A percentile compares a stretch with the other conserved stretches of the same genome.
phyloP scores from a whole-genome alignment of 2,113 vertebrate genomes.

The Ahaetulla prasina region DNA sequence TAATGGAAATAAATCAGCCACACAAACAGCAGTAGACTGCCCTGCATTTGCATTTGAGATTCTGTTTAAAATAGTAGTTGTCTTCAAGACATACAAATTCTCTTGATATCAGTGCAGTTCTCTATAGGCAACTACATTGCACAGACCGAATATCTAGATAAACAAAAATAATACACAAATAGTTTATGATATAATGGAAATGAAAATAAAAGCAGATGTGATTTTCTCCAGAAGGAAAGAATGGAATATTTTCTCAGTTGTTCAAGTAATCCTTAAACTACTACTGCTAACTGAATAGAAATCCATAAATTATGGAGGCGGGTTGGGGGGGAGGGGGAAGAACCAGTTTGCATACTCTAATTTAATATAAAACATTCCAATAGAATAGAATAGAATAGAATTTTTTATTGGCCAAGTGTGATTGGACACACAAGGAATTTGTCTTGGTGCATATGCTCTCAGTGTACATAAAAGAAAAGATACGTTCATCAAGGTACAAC shows the following conservation, averaged over 20 bases:
- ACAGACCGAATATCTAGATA: neutral
- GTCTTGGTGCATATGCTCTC: no score
- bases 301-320: neutral
- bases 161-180: neutral
- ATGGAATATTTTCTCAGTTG: neutral
- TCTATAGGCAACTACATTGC: neutral
- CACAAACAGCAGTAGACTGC: neutral
- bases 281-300: neutral
- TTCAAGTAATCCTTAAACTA: neutral
- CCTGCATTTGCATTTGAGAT: neutral
- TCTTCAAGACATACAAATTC: neutral
- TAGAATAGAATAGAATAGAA: no score
- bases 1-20: neutral
- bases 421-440: no score
- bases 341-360: neutral
- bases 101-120: neutral
- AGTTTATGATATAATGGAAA: neutral
- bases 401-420: no score
- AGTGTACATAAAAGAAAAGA: no score
- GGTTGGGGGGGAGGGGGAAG: fast-evolving
- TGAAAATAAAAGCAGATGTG: neutral
- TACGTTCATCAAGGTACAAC: no score
- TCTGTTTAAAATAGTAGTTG: neutral
- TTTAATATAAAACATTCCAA: neutral
- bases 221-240: neutral